Evolutionary conservation across 1,140 invertebrate species (phyloP).

Genomic region (Solenopsis invicta): DNA sequence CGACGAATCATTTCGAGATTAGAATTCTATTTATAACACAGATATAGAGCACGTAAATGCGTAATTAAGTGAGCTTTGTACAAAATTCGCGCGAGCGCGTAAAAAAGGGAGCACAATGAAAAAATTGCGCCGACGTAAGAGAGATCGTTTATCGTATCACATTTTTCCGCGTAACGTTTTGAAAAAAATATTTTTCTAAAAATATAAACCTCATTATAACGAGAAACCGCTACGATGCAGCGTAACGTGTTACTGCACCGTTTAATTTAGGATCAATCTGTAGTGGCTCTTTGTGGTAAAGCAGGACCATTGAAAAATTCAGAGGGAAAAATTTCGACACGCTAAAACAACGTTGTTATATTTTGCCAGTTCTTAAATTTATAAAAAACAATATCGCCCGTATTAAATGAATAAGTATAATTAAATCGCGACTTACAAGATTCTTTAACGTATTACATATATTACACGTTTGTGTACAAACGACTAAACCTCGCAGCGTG

Average conservation of each 20-base stretch:
- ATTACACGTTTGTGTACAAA: neutral
- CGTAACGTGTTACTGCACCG: neutral
- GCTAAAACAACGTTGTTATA: conserved; percentile 19
- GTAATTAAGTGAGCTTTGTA: neutral
- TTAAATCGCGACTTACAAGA: neutral
- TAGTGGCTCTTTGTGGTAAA: conserved; percentile 30
- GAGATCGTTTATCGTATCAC: conserved; percentile 4
- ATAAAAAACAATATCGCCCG: neutral
- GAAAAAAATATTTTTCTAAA: conserved; percentile 43
- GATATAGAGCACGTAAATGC: neutral
- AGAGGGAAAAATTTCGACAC: conserved; percentile 13
- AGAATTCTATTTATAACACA: neutral
- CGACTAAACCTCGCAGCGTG: neutral
- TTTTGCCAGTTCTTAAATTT: conserved; percentile 23
- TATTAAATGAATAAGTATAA: conserved; percentile 19
- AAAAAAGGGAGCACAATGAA: neutral
- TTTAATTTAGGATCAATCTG: conserved; percentile 54
- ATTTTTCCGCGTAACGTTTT: neutral
- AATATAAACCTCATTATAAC: conserved; percentile 42
- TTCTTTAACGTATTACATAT: neutral
- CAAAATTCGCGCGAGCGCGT: neutral
- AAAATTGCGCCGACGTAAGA: conserved; percentile 18
- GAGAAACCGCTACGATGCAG: neutral
- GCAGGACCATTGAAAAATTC: conserved; percentile 36
- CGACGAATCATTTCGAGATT: neutral